These are phyloP conservation scores for Eupithecia tripunctaria DNA, from an alignment of 2,888 invertebrate species.

Conservation along the genomic window DNA sequence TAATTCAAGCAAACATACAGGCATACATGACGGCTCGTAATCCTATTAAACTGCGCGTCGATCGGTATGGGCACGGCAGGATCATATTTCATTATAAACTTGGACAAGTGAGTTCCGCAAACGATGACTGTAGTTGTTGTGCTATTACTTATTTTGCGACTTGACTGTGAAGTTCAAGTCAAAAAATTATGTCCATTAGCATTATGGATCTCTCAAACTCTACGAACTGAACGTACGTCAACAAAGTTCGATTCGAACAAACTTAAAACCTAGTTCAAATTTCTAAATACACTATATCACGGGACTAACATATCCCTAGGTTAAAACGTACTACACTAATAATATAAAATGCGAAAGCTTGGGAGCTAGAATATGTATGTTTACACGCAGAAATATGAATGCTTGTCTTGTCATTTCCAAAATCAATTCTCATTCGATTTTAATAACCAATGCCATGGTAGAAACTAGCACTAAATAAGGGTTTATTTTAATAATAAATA, in stretches of 20 bases:
- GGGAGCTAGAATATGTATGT: too few species aligned
- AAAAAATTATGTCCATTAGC: not conserved
- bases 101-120: slow-evolving; percentile 45
- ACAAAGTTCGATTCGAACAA: not conserved
- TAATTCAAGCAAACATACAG: slow-evolving; percentile 40
- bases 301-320: too few species aligned
- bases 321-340: too few species aligned
- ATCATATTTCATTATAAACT: slow-evolving; percentile 43
- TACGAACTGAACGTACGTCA: not conserved
- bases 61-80: slow-evolving; percentile 33
- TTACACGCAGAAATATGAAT: too few species aligned
- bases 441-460: too few species aligned
- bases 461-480: too few species aligned
- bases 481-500: too few species aligned
- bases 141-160: not conserved
- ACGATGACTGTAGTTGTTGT: slow-evolving; percentile 14
- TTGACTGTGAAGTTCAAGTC: not conserved
- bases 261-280: not conserved
- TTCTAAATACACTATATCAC: not conserved
- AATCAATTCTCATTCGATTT: too few species aligned
- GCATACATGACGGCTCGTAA: slow-evolving; percentile 40
- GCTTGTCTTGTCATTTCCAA: too few species aligned
- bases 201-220: slow-evolving; percentile 1
- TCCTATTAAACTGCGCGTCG: slow-evolving; percentile 41
- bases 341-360: too few species aligned